Evolutionary conservation across 2,113 vertebrate species (phyloP).

Genomic region (Macheiramphus alcinus): DNA sequence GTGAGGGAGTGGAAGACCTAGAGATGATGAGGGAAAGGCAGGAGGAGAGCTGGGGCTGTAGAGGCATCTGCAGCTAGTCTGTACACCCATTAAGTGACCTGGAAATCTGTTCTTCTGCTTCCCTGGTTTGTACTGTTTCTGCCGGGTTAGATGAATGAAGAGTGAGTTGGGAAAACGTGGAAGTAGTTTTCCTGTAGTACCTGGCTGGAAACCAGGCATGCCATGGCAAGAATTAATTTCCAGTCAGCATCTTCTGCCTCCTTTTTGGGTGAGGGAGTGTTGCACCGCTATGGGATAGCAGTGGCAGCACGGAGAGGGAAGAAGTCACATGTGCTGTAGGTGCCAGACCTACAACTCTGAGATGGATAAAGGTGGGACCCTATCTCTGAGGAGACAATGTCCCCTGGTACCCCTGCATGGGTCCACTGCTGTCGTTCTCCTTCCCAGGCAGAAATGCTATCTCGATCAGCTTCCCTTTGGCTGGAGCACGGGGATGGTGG

Average conservation of each 20-base stretch:
- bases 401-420: not conserved
- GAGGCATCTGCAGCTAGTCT: not conserved
- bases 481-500: not conserved
- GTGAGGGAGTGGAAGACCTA: not conserved
- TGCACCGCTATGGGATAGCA: rapidly evolving
- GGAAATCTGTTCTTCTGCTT: not conserved
- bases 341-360: not conserved
- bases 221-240: not conserved
- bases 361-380: not conserved
- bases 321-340: not conserved
- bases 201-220: not conserved
- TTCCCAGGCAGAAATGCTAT: not conserved
- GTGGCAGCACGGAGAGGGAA: not conserved
- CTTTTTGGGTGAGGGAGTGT: not conserved
- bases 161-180: not conserved
- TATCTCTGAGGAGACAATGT: not conserved
- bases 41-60: not conserved
- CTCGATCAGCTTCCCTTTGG: not conserved
- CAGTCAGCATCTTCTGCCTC: not conserved
- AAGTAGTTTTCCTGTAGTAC: not conserved
- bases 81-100: not conserved
- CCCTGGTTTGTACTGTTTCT: not conserved
- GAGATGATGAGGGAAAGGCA: not conserved
- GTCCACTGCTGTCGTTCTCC: not conserved
- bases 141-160: not conserved